Evolutionary conservation across 2,113 vertebrate genomes (phyloP), one percentile per base, ranked within the genome.

Genomic region (Bubo bubo): DNA sequence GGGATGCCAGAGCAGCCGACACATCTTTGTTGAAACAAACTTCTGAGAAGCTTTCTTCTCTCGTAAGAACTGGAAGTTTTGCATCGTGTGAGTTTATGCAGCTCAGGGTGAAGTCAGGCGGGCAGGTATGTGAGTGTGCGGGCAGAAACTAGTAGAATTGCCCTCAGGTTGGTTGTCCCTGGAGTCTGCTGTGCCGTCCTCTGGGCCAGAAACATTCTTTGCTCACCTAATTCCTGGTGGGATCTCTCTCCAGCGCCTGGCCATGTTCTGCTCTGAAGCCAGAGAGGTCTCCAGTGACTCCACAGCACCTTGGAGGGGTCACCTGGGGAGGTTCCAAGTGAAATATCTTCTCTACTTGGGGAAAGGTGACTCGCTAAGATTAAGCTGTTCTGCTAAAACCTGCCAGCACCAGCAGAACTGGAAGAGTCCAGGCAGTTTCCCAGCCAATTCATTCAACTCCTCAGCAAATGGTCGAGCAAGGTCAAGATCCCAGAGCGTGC

Each of bases 111-210:
- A 66, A 37, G 71, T 1, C 35, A 20, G 59, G 74, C 30, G 14
- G 41, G 79, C 37, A 4, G 32, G 49, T 17, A n/a, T 1, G 6
- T 3, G 28, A 79, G 47, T 11, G 28, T 2, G 5, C 0, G 7
- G n/a, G 37, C 20, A 64, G 60, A 22, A 41, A 23, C 4, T 2
- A 9, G 14, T 0, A 24, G 37, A 21, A 5, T 10, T 37, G 26
- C 11, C 55, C 67, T 43, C 20, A 1, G 43, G 15, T 13, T 13
- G 41, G 30, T 32, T 16, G 22, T 43, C 32, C 77, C 27, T 27
- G 60, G 23, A 23, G 41, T 6, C 67, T 32, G 60, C 55, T 16
- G 34, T 20, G 47, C 27, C 6, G 1, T 22, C 21, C 56, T 12
- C 27, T 3, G 28, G 26, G 27, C 34, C 41, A n/a, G 27, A 26